Conservation (phyloP, 2,888 invertebrate genomes). For the Portevinia maculata region DNA sequence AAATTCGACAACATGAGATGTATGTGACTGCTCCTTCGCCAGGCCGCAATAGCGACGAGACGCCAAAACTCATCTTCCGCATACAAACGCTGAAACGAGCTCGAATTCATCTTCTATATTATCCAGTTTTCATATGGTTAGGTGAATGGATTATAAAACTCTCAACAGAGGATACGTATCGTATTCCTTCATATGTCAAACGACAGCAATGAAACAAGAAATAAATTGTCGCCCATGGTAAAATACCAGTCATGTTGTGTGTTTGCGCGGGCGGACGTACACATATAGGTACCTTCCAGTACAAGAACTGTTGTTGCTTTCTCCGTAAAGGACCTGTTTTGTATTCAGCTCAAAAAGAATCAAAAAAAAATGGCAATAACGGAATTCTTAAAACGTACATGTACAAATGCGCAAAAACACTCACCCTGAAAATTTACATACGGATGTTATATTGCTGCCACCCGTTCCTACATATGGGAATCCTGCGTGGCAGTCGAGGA, state of each 20-base stretch:
- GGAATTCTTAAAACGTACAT: constrained; percentile 72
- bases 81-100: background rate
- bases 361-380: constrained; percentile 74
- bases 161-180: constrained; percentile 19
- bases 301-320: background rate
- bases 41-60: constrained; percentile 1
- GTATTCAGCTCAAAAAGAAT: constrained; percentile 71
- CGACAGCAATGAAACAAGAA: constrained; percentile 61
- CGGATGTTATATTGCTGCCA: no score
- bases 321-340: constrained; percentile 47
- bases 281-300: no score
- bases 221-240: constrained; percentile 60
- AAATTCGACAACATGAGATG: constrained; percentile 46
- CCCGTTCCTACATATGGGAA: background rate
- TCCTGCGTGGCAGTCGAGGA: background rate
- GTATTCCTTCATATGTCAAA: constrained; percentile 44
- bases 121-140: constrained; percentile 31
- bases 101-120: constrained; percentile 10
- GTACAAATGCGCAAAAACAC: constrained; percentile 55
- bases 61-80: constrained; percentile 35
- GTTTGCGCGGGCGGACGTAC: background rate
- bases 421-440: background rate
- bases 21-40: constrained; percentile 16
- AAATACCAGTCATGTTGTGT: constrained; percentile 19
- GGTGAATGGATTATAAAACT: constrained; percentile 54